A percentile compares a stretch with the other conserved stretches of the same genome.
These are phyloP conservation scores for Tupaia chinensis DNA, from an alignment of 2,113 vertebrate genomes.

Conservation along the genomic window DNA sequence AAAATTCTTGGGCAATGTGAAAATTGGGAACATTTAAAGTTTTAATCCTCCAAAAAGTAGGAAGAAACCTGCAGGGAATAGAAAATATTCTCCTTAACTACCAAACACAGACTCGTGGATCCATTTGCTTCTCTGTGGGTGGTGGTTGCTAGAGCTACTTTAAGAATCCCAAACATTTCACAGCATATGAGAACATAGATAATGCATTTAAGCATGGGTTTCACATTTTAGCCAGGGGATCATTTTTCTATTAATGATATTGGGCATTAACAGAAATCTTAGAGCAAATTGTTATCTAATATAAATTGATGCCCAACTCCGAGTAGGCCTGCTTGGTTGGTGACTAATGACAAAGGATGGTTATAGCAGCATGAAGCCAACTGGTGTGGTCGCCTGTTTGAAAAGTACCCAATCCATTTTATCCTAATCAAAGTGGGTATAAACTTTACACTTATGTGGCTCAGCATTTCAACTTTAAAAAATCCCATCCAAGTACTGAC, in stretches of 20 bases:
- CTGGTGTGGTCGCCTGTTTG: conserved; percentile 30
- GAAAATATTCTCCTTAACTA: not conserved
- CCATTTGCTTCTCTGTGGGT: conserved; percentile 17
- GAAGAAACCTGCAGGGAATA: not conserved
- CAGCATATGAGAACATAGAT: not conserved
- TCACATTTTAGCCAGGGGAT: not conserved
- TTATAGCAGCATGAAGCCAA: conserved; percentile 35
- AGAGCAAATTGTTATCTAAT: not conserved
- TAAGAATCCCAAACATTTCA: conserved; percentile 46
- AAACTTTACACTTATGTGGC: conserved; percentile 34
- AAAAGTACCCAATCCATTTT: conserved; percentile 11
- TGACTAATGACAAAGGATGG: not conserved
- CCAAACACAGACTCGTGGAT: not conserved
- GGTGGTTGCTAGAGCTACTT: not conserved
- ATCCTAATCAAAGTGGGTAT: not conserved
- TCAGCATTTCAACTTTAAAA: conserved; percentile 40
- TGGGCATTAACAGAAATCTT: conserved; percentile 38
- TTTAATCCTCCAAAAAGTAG: not conserved
- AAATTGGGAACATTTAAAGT: conserved; percentile 26
- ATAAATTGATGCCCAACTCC: not conserved
- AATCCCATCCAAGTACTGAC: not conserved
- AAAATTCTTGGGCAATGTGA: not conserved
- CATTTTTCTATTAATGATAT: conserved; percentile 18
- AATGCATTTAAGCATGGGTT: not conserved
- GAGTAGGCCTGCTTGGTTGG: not conserved